Percentiles rank a stretch among this genome's conserved stretches.
These are phyloP conservation scores for Diprion similis DNA, from an alignment of 1,140 invertebrate species.

Conservation along the genomic window DNA sequence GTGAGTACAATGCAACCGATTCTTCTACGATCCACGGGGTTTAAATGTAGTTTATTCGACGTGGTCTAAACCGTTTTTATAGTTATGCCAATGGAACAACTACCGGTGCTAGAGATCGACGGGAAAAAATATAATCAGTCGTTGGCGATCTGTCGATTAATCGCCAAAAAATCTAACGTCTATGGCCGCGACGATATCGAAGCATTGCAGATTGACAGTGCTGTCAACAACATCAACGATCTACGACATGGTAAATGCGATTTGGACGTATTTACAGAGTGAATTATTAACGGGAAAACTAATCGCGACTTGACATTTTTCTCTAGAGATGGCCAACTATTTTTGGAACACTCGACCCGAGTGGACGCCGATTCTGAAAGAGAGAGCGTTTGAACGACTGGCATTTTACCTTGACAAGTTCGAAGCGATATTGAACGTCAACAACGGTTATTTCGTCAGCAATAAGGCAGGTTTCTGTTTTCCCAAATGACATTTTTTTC, in stretches of 20 bases:
- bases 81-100: constrained; percentile 45
- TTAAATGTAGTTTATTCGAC: constrained; percentile 9
- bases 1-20: constrained; percentile 39
- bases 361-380: constrained; percentile 41
- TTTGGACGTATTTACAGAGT: neutral
- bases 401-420: constrained; percentile 57
- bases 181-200: constrained; percentile 42
- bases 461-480: constrained; percentile 43
- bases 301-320: neutral
- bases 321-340: constrained; percentile 28
- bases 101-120: constrained; percentile 46
- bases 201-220: constrained; percentile 40
- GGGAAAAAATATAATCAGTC: constrained; percentile 47
- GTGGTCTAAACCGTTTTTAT: constrained; percentile 24
- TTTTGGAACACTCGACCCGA: constrained; percentile 39
- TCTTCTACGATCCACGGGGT: constrained; percentile 3
- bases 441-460: constrained; percentile 60
- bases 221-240: constrained; percentile 44
- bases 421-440: constrained; percentile 56
- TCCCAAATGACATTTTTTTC: neutral
- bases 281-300: constrained; percentile 15
- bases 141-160: constrained; percentile 44
- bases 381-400: constrained; percentile 35
- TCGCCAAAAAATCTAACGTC: constrained; percentile 46
- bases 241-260: constrained; percentile 38